Evolutionary conservation across 2,888 invertebrate genomes (phyloP), one percentile per base, ranked within the genome.

Genomic region (Ormyrus labotus): DNA sequence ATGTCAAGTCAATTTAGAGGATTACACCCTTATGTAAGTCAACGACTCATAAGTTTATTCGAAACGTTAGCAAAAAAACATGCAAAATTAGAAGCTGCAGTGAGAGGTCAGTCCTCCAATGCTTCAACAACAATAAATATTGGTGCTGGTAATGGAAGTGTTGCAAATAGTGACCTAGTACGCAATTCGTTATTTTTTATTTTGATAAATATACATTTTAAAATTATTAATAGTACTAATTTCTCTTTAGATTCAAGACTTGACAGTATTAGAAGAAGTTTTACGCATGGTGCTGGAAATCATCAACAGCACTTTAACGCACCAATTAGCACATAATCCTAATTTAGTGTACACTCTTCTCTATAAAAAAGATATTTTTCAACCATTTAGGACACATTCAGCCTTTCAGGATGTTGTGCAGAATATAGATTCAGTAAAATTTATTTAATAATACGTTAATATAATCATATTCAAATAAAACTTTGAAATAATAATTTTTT

Each of bases 211-310:
- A 68, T 58, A 4, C 61, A 5, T 34, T 64, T 65, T 13, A 70
- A 80, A 65, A 61, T 71, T 69, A 70, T 69, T 58, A 47, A 13
- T 70, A 19, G 19, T 19, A 19, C 19, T 48, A 57, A 65, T 63
- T 53, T 60, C 34, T 58, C 67, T 61, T 70, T 75, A 96, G 95
- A 94, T 97, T 90, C 97, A 97, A 88, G 98, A 98, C 91, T 93
- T 98, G 84, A 95, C 94, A 61, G 98, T 98, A 0, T 92, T 99
- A 51, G 99, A 99, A 91, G 99, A 99, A 91, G 98, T 99, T 0
- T 92, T 99, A 51, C 93, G 99, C 51, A 99, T 99, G 96, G 94
- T 99, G 13, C 91, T 99, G 82, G 99, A 99, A 92, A 99, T 99
- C 81, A 93, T 99, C 84, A 99, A 99, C 92, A 98, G 98, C 51